These are phyloP conservation scores for human (Homo sapiens) DNA, from an alignment of 2,113 vertebrate genomes.

Conservation along the genomic window DNA sequence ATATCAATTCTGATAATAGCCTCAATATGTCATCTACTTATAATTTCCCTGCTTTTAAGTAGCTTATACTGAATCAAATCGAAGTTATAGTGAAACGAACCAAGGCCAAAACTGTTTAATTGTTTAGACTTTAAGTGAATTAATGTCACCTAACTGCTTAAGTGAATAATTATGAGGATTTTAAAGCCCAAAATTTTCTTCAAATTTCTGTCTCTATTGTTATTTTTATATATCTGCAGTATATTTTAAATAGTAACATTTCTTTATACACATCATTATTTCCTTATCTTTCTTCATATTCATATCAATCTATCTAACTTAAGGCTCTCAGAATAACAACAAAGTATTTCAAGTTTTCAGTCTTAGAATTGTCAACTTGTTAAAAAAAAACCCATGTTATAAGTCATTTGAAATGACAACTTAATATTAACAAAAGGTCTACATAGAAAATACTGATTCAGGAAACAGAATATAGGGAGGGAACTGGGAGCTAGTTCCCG, in stretches of 20 bases:
- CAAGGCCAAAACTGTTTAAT: background rate
- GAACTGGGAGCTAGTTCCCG: background rate
- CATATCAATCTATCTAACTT: background rate
- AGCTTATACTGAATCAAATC: background rate
- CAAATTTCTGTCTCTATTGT: background rate
- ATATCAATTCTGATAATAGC: background rate
- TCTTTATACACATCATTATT: background rate
- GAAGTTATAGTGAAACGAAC: background rate
- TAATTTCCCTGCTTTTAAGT: background rate
- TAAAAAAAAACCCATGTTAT: background rate
- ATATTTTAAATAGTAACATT: no score
- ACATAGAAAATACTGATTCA: background rate
- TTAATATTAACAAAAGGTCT: background rate
- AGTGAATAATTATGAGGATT: background rate
- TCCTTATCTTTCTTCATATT: background rate
- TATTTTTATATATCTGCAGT: background rate
- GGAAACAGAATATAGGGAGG: background rate
- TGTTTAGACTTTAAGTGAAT: background rate
- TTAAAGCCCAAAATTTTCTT: background rate
- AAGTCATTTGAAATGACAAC: background rate
- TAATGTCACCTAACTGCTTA: background rate
- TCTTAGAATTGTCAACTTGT: background rate
- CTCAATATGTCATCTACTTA: background rate
- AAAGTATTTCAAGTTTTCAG: background rate
- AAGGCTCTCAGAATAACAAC: background rate